These are phyloP conservation scores for Pygmarrhopalites habei DNA, from an alignment of 1,140 invertebrate species.

Conservation along the genomic window DNA sequence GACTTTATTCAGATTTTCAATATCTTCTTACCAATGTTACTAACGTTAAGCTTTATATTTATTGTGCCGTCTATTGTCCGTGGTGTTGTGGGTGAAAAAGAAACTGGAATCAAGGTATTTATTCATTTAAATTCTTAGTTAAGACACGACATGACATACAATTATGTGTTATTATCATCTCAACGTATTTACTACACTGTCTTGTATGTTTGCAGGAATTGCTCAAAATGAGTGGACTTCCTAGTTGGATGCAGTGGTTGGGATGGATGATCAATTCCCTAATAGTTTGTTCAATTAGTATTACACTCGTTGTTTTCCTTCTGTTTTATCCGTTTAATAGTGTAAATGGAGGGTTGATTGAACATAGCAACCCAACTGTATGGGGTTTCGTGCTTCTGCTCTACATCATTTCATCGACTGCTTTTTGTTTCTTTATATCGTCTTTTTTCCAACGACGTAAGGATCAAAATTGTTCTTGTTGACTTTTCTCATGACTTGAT, in stretches of 20 bases:
- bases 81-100: conserved; percentile 34
- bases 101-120: conserved; percentile 37
- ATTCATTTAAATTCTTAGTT: no score
- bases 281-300: conserved; percentile 23
- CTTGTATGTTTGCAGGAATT: conserved; percentile 1
- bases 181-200: neutral
- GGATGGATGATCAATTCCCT: conserved; percentile 38
- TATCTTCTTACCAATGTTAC: conserved; percentile 25
- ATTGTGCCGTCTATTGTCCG: conserved; percentile 35
- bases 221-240: conserved; percentile 16
- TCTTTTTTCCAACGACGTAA: conserved; percentile 36
- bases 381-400: conserved; percentile 35
- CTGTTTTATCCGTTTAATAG: conserved; percentile 27
- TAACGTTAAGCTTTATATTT: conserved; percentile 35
- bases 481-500: neutral
- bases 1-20: conserved; percentile 32
- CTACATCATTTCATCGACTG: conserved; percentile 26
- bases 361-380: conserved; percentile 27
- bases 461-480: conserved; percentile 5
- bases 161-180: neutral
- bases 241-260: conserved; percentile 33
- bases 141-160: neutral
- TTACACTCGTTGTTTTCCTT: conserved; percentile 29
- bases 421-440: conserved; percentile 37
- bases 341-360: conserved; percentile 26